Evolutionary conservation across 2,797 vertebrate genomes (phyloP).

Genomic region (Neoniphon sammara): DNA sequence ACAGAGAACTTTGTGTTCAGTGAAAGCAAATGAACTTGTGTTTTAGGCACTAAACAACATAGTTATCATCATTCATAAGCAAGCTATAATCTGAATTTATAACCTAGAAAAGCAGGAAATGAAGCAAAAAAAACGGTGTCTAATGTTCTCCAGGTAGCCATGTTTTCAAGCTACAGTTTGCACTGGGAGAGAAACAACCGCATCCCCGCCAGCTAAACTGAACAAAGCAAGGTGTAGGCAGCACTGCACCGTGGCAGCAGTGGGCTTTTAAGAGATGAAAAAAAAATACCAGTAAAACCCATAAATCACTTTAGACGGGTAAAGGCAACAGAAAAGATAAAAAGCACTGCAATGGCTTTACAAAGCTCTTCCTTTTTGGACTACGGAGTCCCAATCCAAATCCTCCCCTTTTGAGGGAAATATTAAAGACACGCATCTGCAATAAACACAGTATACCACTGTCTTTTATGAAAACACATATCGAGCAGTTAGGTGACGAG

Average conservation of each 20-base stretch:
- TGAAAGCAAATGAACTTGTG: too few relatives aligned
- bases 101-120: neutral
- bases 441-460: constrained; percentile 3
- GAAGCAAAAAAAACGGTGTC: neutral
- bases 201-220: neutral
- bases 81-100: too few relatives aligned
- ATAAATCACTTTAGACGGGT: constrained; percentile 31
- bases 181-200: constrained; percentile 15
- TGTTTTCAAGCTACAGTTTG: constrained; percentile 25
- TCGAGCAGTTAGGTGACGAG: neutral
- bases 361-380: constrained; percentile 14
- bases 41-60: too few relatives aligned
- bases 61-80: too few relatives aligned
- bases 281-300: constrained; percentile 17
- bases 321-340: neutral
- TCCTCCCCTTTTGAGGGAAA: neutral
- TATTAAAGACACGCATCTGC: neutral
- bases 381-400: neutral
- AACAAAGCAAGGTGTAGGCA: constrained; percentile 7
- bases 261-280: constrained; percentile 26
- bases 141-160: neutral
- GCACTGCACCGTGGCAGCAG: constrained; percentile 4
- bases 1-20: too few relatives aligned
- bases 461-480: neutral
- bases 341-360: neutral